These are phyloP conservation scores for Coccyzus lansbergi DNA, from an alignment of 2,797 vertebrate genomes.

Conservation along the genomic window DNA sequence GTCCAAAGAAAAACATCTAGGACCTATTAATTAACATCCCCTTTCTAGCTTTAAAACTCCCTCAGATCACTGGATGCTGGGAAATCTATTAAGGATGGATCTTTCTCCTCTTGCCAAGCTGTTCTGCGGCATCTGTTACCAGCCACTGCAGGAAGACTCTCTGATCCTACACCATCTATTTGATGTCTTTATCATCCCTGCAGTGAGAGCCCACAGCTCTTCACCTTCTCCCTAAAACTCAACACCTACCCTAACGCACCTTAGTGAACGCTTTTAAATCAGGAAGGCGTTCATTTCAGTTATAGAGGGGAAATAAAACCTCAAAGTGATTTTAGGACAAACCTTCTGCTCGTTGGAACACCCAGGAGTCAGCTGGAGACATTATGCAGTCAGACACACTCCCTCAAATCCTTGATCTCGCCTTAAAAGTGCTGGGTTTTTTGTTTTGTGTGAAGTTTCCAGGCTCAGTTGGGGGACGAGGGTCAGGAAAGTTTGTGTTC, in stretches of 20 bases:
- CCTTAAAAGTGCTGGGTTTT: background rate
- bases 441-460: background rate
- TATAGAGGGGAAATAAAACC: background rate
- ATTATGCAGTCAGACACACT: background rate
- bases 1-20: background rate
- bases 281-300: background rate
- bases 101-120: background rate
- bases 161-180: background rate
- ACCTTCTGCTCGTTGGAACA: background rate
- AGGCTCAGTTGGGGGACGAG: background rate
- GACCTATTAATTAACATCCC: background rate
- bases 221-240: background rate
- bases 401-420: background rate
- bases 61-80: background rate
- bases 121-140: background rate
- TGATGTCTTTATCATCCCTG: background rate
- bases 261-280: background rate
- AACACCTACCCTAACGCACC: background rate
- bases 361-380: background rate
- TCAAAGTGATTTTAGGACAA: background rate
- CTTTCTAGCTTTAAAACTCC: background rate
- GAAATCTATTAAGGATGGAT: background rate
- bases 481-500: background rate
- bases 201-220: background rate
- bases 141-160: background rate